A percentile compares a stretch with the other conserved stretches of the same genome.
phyloP scores from a whole-genome alignment of 2,113 vertebrate genomes.

The Larimichthys crocea region DNA sequence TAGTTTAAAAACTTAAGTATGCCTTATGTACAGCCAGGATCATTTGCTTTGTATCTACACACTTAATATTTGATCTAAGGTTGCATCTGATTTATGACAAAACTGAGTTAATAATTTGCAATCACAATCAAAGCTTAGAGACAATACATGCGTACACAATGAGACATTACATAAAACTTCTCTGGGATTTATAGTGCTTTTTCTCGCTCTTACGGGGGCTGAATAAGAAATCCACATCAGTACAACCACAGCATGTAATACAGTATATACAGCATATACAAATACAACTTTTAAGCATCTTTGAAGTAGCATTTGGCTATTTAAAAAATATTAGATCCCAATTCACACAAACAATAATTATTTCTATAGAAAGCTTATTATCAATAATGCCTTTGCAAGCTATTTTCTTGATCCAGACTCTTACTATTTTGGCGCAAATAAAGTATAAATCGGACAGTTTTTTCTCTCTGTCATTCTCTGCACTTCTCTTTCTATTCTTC shows the following conservation, averaged over 20 bases:
- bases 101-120: slow-evolving; percentile 10
- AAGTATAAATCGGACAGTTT: background rate
- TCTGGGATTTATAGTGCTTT: slow-evolving; percentile 33
- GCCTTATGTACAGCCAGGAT: background rate
- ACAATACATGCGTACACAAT: slow-evolving; percentile 7
- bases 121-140: slow-evolving; percentile 9
- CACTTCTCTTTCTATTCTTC: background rate
- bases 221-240: slow-evolving; percentile 30
- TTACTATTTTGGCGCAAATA: too few relatives aligned
- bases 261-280: slow-evolving; percentile 8
- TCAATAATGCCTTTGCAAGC: background rate
- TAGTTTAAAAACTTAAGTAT: background rate
- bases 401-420: background rate
- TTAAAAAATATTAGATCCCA: background rate
- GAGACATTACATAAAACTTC: slow-evolving; percentile 10
- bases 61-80: background rate
- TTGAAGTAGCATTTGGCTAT: background rate
- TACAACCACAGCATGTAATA: slow-evolving; percentile 9
- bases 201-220: slow-evolving; percentile 16
- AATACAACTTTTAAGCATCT: background rate
- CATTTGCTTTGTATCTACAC: background rate
- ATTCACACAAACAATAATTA: slow-evolving; percentile 17
- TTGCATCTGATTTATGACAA: background rate
- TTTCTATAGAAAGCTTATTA: slow-evolving; percentile 9
- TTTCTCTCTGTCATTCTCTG: background rate